Conservation (phyloP, 1,140 invertebrate genomes). For the Lepeophtheirus salmonis region DNA sequence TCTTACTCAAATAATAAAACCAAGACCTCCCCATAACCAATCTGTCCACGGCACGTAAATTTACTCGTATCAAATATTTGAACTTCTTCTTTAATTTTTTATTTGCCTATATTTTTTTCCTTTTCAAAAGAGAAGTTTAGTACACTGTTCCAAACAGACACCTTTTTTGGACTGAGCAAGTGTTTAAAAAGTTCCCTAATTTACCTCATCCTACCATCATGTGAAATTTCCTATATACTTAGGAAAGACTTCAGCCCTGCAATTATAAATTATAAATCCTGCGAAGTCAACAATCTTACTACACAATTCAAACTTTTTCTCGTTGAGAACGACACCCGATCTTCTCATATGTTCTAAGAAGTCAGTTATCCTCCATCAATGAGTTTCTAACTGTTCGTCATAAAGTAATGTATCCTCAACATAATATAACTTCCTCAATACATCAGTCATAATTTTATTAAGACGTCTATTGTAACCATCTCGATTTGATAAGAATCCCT, state of each 20-base stretch:
- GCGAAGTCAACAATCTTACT: background rate
- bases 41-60: background rate
- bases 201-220: background rate
- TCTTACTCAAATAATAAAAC: constrained; percentile 15
- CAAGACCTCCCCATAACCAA: constrained; percentile 8
- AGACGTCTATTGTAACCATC: too few relatives aligned
- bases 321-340: background rate
- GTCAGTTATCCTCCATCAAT: background rate
- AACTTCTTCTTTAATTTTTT: background rate
- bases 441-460: too few relatives aligned
- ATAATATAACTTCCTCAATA: too few relatives aligned
- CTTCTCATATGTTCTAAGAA: background rate
- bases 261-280: background rate
- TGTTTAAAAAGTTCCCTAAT: background rate
- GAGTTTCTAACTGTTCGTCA: background rate
- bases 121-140: background rate
- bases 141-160: background rate
- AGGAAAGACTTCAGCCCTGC: background rate
- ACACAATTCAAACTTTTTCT: background rate
- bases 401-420: too few relatives aligned
- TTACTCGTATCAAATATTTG: background rate
- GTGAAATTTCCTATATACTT: background rate
- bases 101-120: background rate
- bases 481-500: too few relatives aligned
- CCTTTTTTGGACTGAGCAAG: background rate